Evolutionary conservation across 2,797 vertebrate genomes (phyloP).

Genomic region (Xyrichtys novacula): DNA sequence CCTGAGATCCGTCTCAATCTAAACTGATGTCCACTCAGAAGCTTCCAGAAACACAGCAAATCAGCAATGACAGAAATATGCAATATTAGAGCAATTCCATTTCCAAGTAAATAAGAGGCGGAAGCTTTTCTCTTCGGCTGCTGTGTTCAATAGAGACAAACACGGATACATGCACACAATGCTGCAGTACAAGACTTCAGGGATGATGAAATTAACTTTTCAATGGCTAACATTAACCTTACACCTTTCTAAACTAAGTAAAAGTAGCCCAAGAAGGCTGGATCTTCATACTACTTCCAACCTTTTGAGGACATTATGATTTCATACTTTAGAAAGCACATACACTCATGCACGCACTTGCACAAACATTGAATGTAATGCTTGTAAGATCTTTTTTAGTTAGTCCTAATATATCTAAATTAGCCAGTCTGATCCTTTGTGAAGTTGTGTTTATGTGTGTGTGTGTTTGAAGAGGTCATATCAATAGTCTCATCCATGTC

Average conservation of each 20-base stretch:
- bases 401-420: conserved; percentile 5
- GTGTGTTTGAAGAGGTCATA: conserved; percentile 43
- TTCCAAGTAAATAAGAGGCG: conserved; percentile 46
- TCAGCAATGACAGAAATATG: conserved; percentile 61
- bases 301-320: conserved; percentile 21
- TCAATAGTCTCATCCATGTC: conserved; percentile 50
- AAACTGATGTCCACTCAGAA: conserved; percentile 75
- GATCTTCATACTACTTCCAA: conserved; percentile 15
- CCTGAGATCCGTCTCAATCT: conserved; percentile 76
- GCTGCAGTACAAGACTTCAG: conserved; percentile 14
- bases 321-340: background rate
- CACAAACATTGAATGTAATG: background rate
- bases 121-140: conserved; percentile 7
- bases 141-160: conserved; percentile 21
- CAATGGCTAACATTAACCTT: background rate
- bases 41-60: conserved; percentile 53
- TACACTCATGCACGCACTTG: background rate
- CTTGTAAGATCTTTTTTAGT: background rate
- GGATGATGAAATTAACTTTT: conserved; percentile 6
- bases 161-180: conserved; percentile 12
- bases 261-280: background rate
- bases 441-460: background rate
- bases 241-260: background rate
- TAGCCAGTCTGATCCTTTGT: conserved; percentile 1
- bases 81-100: conserved; percentile 53